A percentile compares a stretch with the other conserved stretches of the same genome.
Conservation (phyloP, 2,888 invertebrate species). For the Eupithecia insigniata region DNA sequence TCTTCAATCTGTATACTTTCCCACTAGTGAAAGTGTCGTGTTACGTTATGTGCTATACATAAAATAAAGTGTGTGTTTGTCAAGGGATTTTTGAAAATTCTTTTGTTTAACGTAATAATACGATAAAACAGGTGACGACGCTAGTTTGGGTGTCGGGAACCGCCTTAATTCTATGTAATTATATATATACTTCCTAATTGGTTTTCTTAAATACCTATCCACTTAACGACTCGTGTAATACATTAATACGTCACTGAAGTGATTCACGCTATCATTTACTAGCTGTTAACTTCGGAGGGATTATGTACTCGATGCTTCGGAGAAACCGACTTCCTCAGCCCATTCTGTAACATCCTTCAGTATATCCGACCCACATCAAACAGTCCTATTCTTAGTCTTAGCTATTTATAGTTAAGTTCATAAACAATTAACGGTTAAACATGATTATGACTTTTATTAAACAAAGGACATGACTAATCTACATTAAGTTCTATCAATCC, state of each 20-base stretch:
- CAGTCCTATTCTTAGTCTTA: background rate
- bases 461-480: constrained; percentile 29
- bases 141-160: no score
- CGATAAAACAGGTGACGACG: no score
- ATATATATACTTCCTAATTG: background rate
- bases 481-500: background rate
- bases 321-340: background rate
- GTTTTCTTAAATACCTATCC: background rate
- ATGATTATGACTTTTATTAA: background rate
- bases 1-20: no score
- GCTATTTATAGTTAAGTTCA: constrained; percentile 1
- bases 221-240: constrained; percentile 16
- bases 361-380: background rate
- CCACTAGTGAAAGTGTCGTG: no score
- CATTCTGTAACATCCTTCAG: constrained; percentile 5
- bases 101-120: no score
- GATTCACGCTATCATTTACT: background rate
- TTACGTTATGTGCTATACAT: no score
- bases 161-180: no score
- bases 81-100: no score
- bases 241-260: background rate
- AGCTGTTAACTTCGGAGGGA: background rate
- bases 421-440: constrained; percentile 2
- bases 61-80: no score
- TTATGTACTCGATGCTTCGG: no score